Conservation (phyloP, 2,113 vertebrate species). For the Seriola aureovittata region DNA sequence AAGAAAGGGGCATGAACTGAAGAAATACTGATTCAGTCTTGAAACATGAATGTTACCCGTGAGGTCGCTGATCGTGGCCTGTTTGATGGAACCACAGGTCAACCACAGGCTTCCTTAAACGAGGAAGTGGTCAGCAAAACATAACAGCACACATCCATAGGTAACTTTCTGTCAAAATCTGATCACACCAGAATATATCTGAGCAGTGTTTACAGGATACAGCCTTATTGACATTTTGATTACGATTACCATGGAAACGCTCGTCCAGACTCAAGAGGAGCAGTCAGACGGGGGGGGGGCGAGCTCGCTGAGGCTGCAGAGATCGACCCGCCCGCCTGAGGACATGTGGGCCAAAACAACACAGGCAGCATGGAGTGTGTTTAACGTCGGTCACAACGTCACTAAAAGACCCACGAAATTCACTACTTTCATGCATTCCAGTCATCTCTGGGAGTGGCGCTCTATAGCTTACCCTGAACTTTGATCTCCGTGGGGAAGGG, state of each 20-base stretch:
- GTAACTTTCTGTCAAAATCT: neutral
- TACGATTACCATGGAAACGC: slow-evolving; percentile 11
- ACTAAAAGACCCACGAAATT: neutral
- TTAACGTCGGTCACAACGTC: neutral
- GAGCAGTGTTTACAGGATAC: neutral
- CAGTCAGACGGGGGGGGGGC: slow-evolving; percentile 58
- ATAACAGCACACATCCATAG: neutral
- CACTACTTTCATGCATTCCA: neutral
- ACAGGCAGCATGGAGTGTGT: neutral
- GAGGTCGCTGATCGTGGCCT: too few relatives aligned
- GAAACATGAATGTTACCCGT: neutral
- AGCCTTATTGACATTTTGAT: slow-evolving; percentile 6
- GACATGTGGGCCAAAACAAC: slow-evolving; percentile 39
- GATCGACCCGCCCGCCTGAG: neutral
- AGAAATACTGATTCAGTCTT: slow-evolving; percentile 7
- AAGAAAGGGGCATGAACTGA: neutral
- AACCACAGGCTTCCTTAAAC: neutral
- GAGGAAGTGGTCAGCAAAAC: slow-evolving; percentile 11
- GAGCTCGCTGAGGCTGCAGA: slow-evolving; percentile 1
- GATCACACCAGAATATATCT: neutral
- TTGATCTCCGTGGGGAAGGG: neutral
- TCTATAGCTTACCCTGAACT: neutral
- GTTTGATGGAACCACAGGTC: neutral
- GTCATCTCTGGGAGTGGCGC: neutral
- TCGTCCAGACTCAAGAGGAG: neutral